A percentile compares a stretch with the other conserved stretches of the same genome.
Conservation (phyloP, 2,797 vertebrate genomes). For the Acomys russatus region DNA sequence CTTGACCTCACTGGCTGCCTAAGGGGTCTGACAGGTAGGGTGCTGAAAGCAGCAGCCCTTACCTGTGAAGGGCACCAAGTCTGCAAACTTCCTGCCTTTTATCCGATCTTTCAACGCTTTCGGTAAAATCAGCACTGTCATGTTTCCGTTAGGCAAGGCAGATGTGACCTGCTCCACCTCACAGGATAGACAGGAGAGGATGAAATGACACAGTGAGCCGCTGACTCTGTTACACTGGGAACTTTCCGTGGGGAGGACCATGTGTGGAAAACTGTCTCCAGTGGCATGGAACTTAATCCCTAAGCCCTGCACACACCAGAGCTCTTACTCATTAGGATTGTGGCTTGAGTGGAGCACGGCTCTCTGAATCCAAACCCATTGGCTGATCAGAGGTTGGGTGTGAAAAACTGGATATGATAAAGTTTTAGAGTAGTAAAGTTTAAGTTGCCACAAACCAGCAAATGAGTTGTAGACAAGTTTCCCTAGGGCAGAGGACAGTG, state of each 20-base stretch:
- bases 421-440: not conserved
- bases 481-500: not conserved
- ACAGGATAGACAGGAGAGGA: not conserved
- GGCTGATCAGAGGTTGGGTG: not conserved
- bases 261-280: not conserved
- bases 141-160: constrained; percentile 17
- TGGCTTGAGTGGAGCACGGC: not conserved
- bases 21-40: not conserved
- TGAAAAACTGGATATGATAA: constrained; percentile 5
- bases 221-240: not conserved
- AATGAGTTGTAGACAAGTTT: not conserved
- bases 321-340: not conserved
- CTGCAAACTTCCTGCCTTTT: constrained; percentile 14
- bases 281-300: not conserved
- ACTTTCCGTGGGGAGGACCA: not conserved
- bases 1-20: not conserved
- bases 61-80: not conserved
- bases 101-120: constrained; percentile 6
- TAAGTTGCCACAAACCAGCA: not conserved
- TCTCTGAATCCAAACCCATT: not conserved
- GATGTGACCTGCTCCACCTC: not conserved
- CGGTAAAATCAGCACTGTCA: not conserved
- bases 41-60: not conserved
- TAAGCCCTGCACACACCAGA: not conserved
- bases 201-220: not conserved